Evolutionary conservation across 2,797 vertebrate species (phyloP), one percentile per base, ranked within the genome.

Genomic region (Megalops cyprinoides): DNA sequence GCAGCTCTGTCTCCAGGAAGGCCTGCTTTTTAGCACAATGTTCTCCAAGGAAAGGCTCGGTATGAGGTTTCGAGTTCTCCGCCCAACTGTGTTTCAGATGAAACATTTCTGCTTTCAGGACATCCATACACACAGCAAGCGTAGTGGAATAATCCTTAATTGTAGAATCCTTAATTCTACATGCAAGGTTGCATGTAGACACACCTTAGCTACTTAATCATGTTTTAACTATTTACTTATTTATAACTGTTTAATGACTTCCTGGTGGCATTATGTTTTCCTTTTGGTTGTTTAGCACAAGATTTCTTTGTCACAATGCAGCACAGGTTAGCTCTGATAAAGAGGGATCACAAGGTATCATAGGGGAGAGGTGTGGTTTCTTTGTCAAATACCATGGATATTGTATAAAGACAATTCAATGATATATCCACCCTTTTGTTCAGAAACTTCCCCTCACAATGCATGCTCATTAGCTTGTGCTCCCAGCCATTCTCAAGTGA

Each of bases 401-500:
- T 39, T 15, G 37, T 14, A 39, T 34, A 39, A 69, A 39, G 65
- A 1, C 1, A 39, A 15, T 34, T 37, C 65, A 28, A 23, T 42
- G 6, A 42, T 69, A 39, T 39, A 0, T 28, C 15, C 31, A 42
- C 4, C 15, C 18, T 69, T 69, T 69, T 69, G 65, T 69, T 31
- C 18, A 37, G 65, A 18, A 69, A 34, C 34, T 28, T 69, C 20
- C 31, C 65, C 39, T 39, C 14, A 69, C 39, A 37, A 69, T 69
- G 39, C 34, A 69, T 69, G 39, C 23, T 39, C 34, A 69, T 69
- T 69, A 69, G 39, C 18, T 65, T 69, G 15, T 37, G 9, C 60
- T 20, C 65, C 34, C 37, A 69, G 65, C 34, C 20, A 34, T 69
- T 69, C 37, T 69, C 65, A 69, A 39, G 65, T 69, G n/a, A n/a